These are phyloP conservation scores for Thrips palmi DNA, from an alignment of 1,140 invertebrate genomes.

Conservation along the genomic window DNA sequence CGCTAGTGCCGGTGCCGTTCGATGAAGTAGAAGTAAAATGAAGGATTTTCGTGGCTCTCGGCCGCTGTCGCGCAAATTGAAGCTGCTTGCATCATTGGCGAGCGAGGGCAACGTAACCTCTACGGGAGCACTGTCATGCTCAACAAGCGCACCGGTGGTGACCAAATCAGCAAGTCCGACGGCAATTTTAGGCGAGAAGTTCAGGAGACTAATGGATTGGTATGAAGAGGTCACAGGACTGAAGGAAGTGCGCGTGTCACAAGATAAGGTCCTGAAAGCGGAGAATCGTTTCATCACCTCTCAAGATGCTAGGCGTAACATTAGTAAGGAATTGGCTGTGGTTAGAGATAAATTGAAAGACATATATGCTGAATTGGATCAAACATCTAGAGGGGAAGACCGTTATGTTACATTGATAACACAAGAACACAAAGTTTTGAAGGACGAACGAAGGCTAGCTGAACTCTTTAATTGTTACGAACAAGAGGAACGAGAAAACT, in stretches of 20 bases:
- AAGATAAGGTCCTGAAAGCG: slow-evolving; percentile 25
- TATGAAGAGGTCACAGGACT: slow-evolving; percentile 26
- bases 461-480: slow-evolving; percentile 20
- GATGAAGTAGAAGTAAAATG: no score
- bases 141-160: no score
- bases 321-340: slow-evolving; percentile 29
- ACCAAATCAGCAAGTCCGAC: no score
- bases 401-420: slow-evolving; percentile 30
- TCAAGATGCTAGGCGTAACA: slow-evolving; percentile 36
- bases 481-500: slow-evolving; percentile 41
- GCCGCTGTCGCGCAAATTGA: no score
- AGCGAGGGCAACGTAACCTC: no score
- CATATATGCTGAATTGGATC: slow-evolving; percentile 44
- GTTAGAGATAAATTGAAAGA: slow-evolving; percentile 41
- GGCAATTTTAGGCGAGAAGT: no score
- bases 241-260: slow-evolving; percentile 26
- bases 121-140: no score
- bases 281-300: slow-evolving; percentile 34
- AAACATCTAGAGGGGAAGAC: slow-evolving; percentile 43
- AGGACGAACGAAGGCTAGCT: slow-evolving; percentile 16
- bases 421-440: slow-evolving; percentile 20
- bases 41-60: no score
- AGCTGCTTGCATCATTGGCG: no score
- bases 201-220: no score
- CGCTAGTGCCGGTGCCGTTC: no score